Base-by-base conservation (phyloP, 2,888 invertebrate genomes). In the Dioctria linearis region DNA sequence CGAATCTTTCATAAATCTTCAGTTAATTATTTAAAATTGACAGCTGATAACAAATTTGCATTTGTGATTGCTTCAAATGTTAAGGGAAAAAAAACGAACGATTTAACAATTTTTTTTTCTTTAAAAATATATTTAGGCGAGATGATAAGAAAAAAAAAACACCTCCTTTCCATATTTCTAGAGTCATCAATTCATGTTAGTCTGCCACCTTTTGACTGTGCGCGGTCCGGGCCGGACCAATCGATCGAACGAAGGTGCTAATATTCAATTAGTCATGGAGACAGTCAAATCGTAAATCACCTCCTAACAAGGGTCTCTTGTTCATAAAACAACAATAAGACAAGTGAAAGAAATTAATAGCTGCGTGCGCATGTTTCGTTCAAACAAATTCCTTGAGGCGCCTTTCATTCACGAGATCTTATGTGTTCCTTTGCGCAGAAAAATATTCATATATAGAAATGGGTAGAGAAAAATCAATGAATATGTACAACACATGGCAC, bases 271-370 rank as follows among this genome's bases (percentile, higher is more conserved):
- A 66, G 65, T 25, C 42, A 37, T 54, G 25, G 25, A 25, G 61
- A 54, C 78, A 40, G 66, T 13, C 37, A 42, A 4, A 40, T 66
- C 78, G 78, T 78, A 78, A 78, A 78, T 78, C 78, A 78, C 39
- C 6, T 3, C 13, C 66, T 78, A 78, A 78, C 78, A 78, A 78
- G 78, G 13, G 57, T 13, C 43, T 25, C 57, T 37, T 11, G n/a
- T 13, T 51, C 73, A 73, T 40, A 71, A 61, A 57, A 73, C 73
- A 73, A 73, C 73, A 73, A 40, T 59, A 59, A 73, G 73, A 40
- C 73, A 69, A 73, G 13, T 59, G 8, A 13, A 25, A 9, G n/a
- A 73, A 73, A 73, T 73, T 73, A 73, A 73, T 73, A 54, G 73
- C 73, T 73, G 73, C 57, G 73, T 51, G 57, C 73, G 73, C 73